phyloP scores from a whole-genome alignment of 2,888 invertebrate species.

The Tineola bisselliella region DNA sequence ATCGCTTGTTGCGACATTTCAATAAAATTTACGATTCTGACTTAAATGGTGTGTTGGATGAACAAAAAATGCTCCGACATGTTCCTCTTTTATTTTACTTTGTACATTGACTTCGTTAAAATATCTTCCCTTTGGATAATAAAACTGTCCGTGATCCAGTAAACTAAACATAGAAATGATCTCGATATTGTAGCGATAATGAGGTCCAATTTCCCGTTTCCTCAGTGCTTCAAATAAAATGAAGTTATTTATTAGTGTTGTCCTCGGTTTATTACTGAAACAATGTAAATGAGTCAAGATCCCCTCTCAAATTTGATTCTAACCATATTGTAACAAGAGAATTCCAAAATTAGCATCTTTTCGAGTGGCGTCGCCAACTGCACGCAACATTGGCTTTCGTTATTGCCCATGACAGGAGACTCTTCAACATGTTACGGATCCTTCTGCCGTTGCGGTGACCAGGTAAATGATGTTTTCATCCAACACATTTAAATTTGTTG shows the following conservation, averaged over 20 bases:
- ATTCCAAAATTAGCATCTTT: conserved; percentile 49
- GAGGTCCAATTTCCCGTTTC: conserved; percentile 11
- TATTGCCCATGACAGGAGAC: conserved; percentile 57
- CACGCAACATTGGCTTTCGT: conserved; percentile 57
- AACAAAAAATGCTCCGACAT: conserved; percentile 56
- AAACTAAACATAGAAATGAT: conserved; percentile 13
- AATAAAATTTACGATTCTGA: conserved; percentile 68
- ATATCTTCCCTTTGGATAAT: conserved; percentile 53
- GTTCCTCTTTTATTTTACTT: conserved; percentile 58
- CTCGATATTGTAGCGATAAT: conserved; percentile 1
- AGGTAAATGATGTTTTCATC: neutral
- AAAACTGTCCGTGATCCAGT: conserved; percentile 43
- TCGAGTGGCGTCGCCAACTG: conserved; percentile 52
- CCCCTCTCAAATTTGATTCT: neutral
- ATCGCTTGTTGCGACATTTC: conserved; percentile 64
- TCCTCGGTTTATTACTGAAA: neutral
- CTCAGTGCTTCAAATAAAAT: neutral
- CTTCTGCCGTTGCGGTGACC: conserved; percentile 14
- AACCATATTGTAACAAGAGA: conserved; percentile 13
- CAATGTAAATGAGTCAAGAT: neutral
- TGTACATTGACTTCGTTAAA: conserved; percentile 55
- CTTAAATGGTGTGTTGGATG: conserved; percentile 62
- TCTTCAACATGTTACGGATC: conserved; percentile 28
- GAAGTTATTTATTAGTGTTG: neutral
- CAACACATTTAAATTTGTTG: no score